phyloP scores from a whole-genome alignment of 1,140 invertebrate species.

The Tetranychus cinnabarinus region DNA sequence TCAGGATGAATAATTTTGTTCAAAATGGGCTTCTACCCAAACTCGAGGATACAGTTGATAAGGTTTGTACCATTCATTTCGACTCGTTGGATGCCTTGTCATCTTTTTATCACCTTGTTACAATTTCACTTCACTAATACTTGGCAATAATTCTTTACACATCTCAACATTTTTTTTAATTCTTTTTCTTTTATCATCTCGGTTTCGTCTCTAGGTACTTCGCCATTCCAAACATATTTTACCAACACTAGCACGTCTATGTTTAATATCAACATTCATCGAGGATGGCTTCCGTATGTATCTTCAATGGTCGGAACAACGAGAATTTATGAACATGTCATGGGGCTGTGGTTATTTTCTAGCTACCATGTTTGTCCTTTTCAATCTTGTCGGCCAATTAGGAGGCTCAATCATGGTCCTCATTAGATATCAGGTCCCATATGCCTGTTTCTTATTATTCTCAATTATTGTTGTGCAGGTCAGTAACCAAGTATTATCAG shows the following conservation, averaged over 20 bases:
- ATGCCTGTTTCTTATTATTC: slow-evolving; percentile 81
- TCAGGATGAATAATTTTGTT: slow-evolving; percentile 23
- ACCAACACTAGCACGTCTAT: slow-evolving; percentile 80
- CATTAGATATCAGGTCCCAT: slow-evolving; percentile 65
- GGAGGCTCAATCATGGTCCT: slow-evolving; percentile 89
- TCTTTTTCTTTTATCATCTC: background rate
- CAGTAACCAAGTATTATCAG: background rate
- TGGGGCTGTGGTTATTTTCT: slow-evolving; percentile 91
- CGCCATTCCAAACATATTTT: slow-evolving; percentile 75
- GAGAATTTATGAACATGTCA: slow-evolving; percentile 90
- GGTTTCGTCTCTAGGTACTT: slow-evolving; percentile 40
- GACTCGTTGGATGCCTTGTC: too few relatives aligned
- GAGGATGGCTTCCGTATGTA: slow-evolving; percentile 99
- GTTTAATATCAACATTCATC: slow-evolving; percentile 95
- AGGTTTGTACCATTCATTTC: slow-evolving; percentile 34
- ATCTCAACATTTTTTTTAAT: slow-evolving; percentile 11
- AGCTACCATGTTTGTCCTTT: slow-evolving; percentile 67
- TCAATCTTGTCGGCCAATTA: slow-evolving; percentile 86
- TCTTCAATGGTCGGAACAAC: slow-evolving; percentile 92
- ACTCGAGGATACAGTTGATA: slow-evolving; percentile 80
- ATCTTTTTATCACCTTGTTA: too few relatives aligned
- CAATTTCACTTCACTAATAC: too few relatives aligned
- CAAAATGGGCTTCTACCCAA: slow-evolving; percentile 66
- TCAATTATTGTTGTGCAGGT: slow-evolving; percentile 89
- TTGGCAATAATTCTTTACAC: background rate